Evolutionary conservation across 2,113 vertebrate species (phyloP), one percentile per base, ranked within the genome.

Genomic region (Agapornis roseicollis): DNA sequence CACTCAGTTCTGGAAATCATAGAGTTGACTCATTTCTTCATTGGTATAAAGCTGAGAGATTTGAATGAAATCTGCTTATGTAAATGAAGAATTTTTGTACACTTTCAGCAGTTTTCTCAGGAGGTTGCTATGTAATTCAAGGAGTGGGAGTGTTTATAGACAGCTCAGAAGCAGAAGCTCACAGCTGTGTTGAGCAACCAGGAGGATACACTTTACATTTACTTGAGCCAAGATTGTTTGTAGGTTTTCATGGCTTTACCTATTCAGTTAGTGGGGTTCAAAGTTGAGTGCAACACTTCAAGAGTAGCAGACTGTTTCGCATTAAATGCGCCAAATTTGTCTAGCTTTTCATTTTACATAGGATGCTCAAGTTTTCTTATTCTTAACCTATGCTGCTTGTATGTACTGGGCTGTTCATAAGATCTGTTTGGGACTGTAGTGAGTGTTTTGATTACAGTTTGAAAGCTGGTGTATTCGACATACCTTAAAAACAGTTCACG

Each of bases 1-100:
- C 69, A 17, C 22, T 72, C 61, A 92, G 25, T 96, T 94, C n/a
- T 90, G 73, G 53, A 95, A 91, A 84, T 69, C n/a, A 79, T 85
- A 11, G 28, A 61, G 27, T 70, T 88, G 53, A 50, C 50, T 39
- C 19, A 61, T 90, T 89, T 73, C 44, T 92, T 79, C n/a, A 52
- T 49, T 92, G 82, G 29, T 85, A 91, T 72, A 80, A 73, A 91
- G 35, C 50, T 89, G 80, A 77, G 66, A 71, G 80, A 72, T 82
- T 42, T 63, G 19, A 60, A 76, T 89, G 37, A 87, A 93, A 73
- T 79, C 31, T 73, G 46, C 60, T 84, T 84, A 9, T 68, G 50
- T 56, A 79, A 89, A 66, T 63, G 33, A 60, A 87, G 49, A 73
- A 8, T 76, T 90, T 88, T 42, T 79, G 12, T 85, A 37, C 88